These are phyloP conservation scores for Bryconaethiops microstoma DNA, from an alignment of 2,797 vertebrate genomes.

Conservation along the genomic window DNA sequence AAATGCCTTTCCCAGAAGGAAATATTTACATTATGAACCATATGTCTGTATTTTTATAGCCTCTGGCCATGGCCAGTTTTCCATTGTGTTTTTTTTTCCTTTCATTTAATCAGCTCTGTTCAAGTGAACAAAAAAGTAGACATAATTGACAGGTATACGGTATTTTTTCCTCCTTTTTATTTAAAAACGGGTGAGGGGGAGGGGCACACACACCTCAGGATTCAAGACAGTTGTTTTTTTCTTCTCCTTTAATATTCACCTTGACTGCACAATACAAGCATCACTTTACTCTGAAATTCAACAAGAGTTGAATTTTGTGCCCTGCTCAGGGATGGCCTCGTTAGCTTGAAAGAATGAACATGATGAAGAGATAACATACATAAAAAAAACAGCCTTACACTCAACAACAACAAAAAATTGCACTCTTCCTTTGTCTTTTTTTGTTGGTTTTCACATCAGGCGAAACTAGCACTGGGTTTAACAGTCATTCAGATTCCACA, in stretches of 20 bases:
- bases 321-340: conserved; percentile 97
- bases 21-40: conserved; percentile 80
- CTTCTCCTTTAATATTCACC: conserved; percentile 78
- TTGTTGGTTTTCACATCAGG: conserved; percentile 72
- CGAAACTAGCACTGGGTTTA: conserved; percentile 75
- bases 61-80: conserved; percentile 75
- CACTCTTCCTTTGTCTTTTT: conserved; percentile 76
- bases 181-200: conserved; percentile 68
- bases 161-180: conserved; percentile 54
- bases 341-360: conserved; percentile 89
- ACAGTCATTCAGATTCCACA: conserved; percentile 53
- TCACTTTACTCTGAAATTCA: conserved; percentile 85
- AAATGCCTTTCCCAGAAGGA: conserved; percentile 78
- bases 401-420: conserved; percentile 85
- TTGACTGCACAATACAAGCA: conserved; percentile 90
- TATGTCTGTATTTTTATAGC: conserved; percentile 78
- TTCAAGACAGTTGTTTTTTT: conserved; percentile 79
- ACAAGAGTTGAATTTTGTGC: conserved; percentile 81
- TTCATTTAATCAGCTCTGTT: conserved; percentile 69
- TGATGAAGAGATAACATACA: conserved; percentile 81
- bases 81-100: conserved; percentile 64
- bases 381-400: conserved; percentile 84
- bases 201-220: conserved; percentile 83
- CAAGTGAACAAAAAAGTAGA: conserved; percentile 66
- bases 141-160: conserved; percentile 73